Evolutionary conservation across 1,140 invertebrate genomes (phyloP).

Genomic region (Sweltsa coloradensis): DNA sequence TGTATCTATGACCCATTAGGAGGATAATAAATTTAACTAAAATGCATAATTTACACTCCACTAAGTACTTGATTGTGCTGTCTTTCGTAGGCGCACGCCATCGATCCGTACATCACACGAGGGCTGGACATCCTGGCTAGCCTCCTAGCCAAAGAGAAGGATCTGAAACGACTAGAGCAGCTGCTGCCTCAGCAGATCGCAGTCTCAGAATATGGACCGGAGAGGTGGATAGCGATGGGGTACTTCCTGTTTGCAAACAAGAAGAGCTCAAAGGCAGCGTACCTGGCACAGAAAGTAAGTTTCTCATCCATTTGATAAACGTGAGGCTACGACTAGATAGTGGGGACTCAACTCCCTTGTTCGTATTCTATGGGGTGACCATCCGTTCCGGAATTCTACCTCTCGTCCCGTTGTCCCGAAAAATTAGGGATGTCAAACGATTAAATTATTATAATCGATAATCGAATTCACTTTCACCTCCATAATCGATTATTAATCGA

Average conservation of each 20-base stretch:
- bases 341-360: too few relatives aligned
- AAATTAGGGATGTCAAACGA: too few relatives aligned
- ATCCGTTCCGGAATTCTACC: too few relatives aligned
- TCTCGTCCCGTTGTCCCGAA: too few relatives aligned
- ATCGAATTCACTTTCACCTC: too few relatives aligned
- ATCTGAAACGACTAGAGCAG: conserved; percentile 34
- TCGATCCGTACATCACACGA: conserved; percentile 41
- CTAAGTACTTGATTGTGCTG: conserved; percentile 5
- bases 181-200: conserved; percentile 29
- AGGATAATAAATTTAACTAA: background rate
- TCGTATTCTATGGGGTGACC: too few relatives aligned
- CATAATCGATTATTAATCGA: too few relatives aligned
- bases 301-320: background rate
- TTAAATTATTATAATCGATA: too few relatives aligned
- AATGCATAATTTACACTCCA: too few relatives aligned
- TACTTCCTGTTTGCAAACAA: conserved; percentile 40
- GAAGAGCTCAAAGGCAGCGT: conserved; percentile 41
- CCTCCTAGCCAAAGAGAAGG: conserved; percentile 33
- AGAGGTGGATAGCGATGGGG: conserved; percentile 49
- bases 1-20: too few relatives aligned
- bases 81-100: conserved; percentile 32
- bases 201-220: conserved; percentile 33
- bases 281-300: conserved; percentile 42
- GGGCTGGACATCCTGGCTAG: conserved; percentile 39
- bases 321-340: too few relatives aligned